phyloP scores from a whole-genome alignment of 2,888 invertebrate species.

The Agrilus cyanescens region DNA sequence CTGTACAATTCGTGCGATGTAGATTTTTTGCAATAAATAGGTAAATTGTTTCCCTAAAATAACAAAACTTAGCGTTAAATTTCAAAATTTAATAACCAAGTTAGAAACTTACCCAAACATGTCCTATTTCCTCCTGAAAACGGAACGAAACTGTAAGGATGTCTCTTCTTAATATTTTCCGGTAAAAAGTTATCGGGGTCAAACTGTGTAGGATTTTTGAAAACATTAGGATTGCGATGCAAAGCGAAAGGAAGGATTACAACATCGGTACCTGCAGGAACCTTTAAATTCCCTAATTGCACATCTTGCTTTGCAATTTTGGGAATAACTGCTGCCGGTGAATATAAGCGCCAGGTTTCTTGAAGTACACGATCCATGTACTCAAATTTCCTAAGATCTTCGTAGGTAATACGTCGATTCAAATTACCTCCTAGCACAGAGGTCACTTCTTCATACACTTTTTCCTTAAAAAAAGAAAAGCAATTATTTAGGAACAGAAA shows the following conservation, averaged over 20 bases:
- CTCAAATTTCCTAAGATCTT: slow-evolving; percentile 18
- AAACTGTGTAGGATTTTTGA: slow-evolving; percentile 52
- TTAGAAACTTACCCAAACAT: slow-evolving; percentile 46
- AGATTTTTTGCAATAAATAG: too few species aligned
- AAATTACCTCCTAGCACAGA: slow-evolving; percentile 16
- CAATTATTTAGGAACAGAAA: too few species aligned
- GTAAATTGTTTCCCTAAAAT: too few species aligned
- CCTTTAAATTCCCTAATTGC: slow-evolving; percentile 11
- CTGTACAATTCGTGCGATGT: too few species aligned
- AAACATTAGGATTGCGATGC: slow-evolving; percentile 51
- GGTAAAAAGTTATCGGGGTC: slow-evolving; percentile 61
- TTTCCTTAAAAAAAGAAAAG: too few species aligned
- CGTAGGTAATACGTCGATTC: slow-evolving; percentile 16
- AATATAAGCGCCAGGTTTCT: slow-evolving; percentile 23
- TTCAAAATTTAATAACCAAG: too few species aligned
- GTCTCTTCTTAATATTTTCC: slow-evolving; percentile 54
- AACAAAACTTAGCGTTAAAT: too few species aligned
- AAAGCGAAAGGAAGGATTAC: slow-evolving; percentile 29
- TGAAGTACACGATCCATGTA: slow-evolving; percentile 24
- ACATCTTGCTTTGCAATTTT: slow-evolving; percentile 16
- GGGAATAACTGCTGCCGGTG: slow-evolving; percentile 17
- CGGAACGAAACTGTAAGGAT: slow-evolving; percentile 62
- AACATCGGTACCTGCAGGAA: slow-evolving; percentile 13
- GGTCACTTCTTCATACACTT: neutral
- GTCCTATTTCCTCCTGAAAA: slow-evolving; percentile 65